These are phyloP conservation scores for Callopanchax toddi DNA, from an alignment of 2,113 vertebrate genomes.

Conservation along the genomic window DNA sequence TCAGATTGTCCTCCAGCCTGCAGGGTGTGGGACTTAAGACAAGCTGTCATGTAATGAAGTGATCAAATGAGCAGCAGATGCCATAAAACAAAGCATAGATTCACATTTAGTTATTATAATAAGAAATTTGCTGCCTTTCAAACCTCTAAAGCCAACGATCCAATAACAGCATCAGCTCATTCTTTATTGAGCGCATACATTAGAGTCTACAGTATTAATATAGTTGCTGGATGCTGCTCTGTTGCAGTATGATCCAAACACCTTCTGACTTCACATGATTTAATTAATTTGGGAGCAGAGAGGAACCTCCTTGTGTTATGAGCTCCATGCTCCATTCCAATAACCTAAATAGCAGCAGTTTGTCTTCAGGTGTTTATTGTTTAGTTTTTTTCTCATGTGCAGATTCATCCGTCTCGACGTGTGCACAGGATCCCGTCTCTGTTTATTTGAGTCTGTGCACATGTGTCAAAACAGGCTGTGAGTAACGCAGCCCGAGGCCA, in stretches of 20 bases:
- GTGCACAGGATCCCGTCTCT: constrained; percentile 7
- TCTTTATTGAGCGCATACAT: background rate
- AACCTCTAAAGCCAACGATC: background rate
- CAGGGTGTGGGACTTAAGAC: background rate
- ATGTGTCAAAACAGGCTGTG: constrained; percentile 46
- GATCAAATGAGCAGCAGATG: background rate
- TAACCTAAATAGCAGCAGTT: constrained; percentile 29
- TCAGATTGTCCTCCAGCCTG: constrained; percentile 12
- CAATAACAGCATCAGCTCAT: background rate
- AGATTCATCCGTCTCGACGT: constrained; percentile 21
- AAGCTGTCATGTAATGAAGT: constrained; percentile 9
- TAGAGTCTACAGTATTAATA: constrained; percentile 1
- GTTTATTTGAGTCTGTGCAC: constrained; percentile 4
- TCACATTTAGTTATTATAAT: too few species aligned
- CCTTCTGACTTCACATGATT: constrained; percentile 26
- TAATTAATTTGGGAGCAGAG: constrained; percentile 38
- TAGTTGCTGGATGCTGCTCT: background rate
- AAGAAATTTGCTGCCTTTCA: too few species aligned
- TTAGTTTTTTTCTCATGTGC: constrained; percentile 2
- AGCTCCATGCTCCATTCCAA: constrained; percentile 39
- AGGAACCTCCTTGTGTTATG: constrained; percentile 21
- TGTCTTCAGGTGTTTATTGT: constrained; percentile 19
- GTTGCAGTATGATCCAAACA: constrained; percentile 17
- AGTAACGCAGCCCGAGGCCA: constrained; percentile 55
- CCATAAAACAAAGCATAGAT: background rate